Base-by-base conservation (phyloP, 2,888 invertebrate genomes). In the Acronicta aceris region DNA sequence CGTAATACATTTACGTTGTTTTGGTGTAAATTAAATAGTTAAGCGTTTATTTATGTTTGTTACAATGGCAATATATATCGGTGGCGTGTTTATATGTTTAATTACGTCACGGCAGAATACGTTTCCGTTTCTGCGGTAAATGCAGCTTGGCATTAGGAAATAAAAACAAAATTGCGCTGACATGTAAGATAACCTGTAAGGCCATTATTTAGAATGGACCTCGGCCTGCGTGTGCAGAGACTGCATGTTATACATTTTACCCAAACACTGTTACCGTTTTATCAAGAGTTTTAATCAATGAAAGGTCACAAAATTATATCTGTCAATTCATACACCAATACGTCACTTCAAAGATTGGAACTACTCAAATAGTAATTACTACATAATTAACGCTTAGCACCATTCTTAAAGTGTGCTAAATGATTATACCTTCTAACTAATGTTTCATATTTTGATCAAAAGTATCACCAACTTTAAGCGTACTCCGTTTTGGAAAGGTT, bases 91-190 rank as follows among this genome's bases (percentile, higher is more conserved):
- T 59, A 59, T 64, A 48, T 51, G 51, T 58, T 47, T 50, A 70
- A 70, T 64, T 77, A 60, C 78, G 75, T 77, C 77, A 74, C 43
- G 40, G 30, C 36, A 45, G 43, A 13, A 55, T 43, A 71, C 49
- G 46, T 74, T 74, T 74, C 63, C 65, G 59, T 41, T 54, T n/a
- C 9, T 49, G 41, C 56, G 43, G 49, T 48, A 30, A 64, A 59
- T 57, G 52, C 51, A 52, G 16, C 47, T 50, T 41, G 45, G 58
- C 16, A 58, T 36, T 58, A 53, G 40, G 17, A 45, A 40, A 36
- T n/a, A 36, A 58, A 48, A 64, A 67, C 17, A 47, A 45, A 40
- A 50, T 46, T 21, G 40, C 12, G 33, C 41, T 46, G 25, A 46
- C 33, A 46, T 46, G 38, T 16, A 30, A 9, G n/a, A 40, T 38